Base-by-base conservation (phyloP, 2,113 vertebrate genomes). In the Petroica traversi region DNA sequence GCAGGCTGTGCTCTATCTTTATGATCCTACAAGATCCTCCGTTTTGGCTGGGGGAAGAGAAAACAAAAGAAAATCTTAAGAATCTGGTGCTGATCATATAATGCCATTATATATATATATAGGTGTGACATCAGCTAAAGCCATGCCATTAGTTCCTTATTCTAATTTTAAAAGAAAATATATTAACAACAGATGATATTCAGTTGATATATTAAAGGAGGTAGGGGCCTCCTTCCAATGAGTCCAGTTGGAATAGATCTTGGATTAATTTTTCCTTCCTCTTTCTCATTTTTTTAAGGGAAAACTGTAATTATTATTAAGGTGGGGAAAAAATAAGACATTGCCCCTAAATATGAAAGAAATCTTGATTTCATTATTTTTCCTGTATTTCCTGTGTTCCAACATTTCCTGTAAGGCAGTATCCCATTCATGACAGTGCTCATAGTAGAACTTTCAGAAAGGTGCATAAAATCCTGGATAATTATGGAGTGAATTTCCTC, bases 401-500 rank as follows among this genome's bases (percentile, higher is more conserved):
- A 68, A 14, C 26, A 34, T 68, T 92, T 91, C 86, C 84, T 90
- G 34, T 49, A 62, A 75, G 40, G 14, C 84, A 82, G 26, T 25
- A 82, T 26, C 45, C 69, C 62, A 28, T 54, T 93, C 73, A 67
- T 8, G n/a, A 40, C n/a, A 17, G 9, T 19, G 12, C 19, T 24
- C 3, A 20, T 25, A 54, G 46, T 2, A 88, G 88, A 93, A 97
- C 69, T 95, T 96, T 38, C 28, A 85, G 45, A 85, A 93, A 95
- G 84, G 93, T 94, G 91, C 81, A 73, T 95, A 91, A 95, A 95
- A 94, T 82, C 89, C 77, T 88, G 81, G 93, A 69, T 95, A 96
- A 97, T 95, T 95, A 94, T 36, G 81, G 77, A 95, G 82, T 94
- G 88, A 95, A 96, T 96, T 96, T 96, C 92, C 84, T 95, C 87